Evolutionary conservation across 2,113 vertebrate genomes (phyloP), one percentile per base, ranked within the genome.

Genomic region (Argyrosomus japonicus): DNA sequence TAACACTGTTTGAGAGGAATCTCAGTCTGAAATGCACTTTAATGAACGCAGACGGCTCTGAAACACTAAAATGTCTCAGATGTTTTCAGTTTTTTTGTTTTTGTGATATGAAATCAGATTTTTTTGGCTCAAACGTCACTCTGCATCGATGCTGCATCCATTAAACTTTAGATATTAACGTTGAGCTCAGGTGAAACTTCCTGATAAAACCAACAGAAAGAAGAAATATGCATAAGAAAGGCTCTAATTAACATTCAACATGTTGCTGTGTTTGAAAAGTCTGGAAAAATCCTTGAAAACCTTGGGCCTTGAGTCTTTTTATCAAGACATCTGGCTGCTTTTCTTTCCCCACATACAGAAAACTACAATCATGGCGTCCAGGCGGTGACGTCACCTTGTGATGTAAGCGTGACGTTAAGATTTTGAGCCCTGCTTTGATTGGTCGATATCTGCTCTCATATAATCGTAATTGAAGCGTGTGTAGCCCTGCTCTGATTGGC

Each of bases 1-100:
- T 87, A 68, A 88, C 79, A 80, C 73, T 86, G 77, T 81, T 64
- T 79, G 57, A 81, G 23, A 86, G 76, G 63, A n/a, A 12, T 78
- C 58, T 89, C 78, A 73, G 69, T 73, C 84, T 82, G 76, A 77
- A 87, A 92, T 84, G 92, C 94, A 93, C 93, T 94, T 95, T 94
- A 94, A 79, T 18, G 23, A 54, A 45, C 65, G 21, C 6, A 29
- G 48, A 23, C 54, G 17, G n/a, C 29, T 77, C 68, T 14, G 17
- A 14, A 12, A 64, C 11, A 5, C 29, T 3, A 12, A 63, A 75
- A 51, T 57, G 18, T 61, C 50, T 48, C 13, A 18, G 2, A 7
- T 32, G 32, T 43, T 25, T 45, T 81, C 27, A 17, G 2, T 70
- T 69, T 32, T 5, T 56, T 11, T 63, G 9, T 63, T 2, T 58